Evolutionary conservation across 2,888 invertebrate genomes (phyloP).

Genomic region (Sabatieria punctata): DNA sequence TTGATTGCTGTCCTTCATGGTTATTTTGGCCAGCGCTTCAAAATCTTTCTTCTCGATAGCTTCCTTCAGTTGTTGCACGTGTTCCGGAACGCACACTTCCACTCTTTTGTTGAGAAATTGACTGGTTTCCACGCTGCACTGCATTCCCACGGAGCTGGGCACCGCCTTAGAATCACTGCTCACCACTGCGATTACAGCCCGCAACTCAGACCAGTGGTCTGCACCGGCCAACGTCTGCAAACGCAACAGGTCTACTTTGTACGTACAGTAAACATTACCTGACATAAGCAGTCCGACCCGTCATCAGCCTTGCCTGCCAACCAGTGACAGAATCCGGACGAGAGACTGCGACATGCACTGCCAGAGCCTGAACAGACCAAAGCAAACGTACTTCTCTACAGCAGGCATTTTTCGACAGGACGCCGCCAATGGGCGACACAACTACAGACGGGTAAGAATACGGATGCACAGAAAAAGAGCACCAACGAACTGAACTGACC

Average conservation of each 20-base stretch:
- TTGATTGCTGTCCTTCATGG: conserved; percentile 89
- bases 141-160: conserved; percentile 61
- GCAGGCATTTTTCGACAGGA: not conserved
- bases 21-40: conserved; percentile 64
- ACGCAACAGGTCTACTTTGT: too few species aligned
- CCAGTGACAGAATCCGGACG: conserved; percentile 92
- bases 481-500: conserved; percentile 10
- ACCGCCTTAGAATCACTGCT: conserved; percentile 24
- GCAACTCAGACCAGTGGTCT: conserved; percentile 73
- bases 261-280: conserved; percentile 15
- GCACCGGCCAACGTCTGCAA: conserved; percentile 3
- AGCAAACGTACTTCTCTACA: not conserved
- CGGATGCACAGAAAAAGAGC: not conserved
- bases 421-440: not conserved
- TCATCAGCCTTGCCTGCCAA: conserved; percentile 44
- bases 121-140: conserved; percentile 57
- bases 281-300: conserved; percentile 47
- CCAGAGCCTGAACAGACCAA: conserved; percentile 49
- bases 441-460: not conserved
- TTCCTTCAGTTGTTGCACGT: conserved; percentile 12
- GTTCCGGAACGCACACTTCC: conserved; percentile 49
- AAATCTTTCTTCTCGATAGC: conserved; percentile 58
- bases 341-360: conserved; percentile 83
- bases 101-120: conserved; percentile 58
- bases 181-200: conserved; percentile 71